Evolutionary conservation across 2,113 vertebrate species (phyloP).

Genomic region (Sceloporus tristichus): DNA sequence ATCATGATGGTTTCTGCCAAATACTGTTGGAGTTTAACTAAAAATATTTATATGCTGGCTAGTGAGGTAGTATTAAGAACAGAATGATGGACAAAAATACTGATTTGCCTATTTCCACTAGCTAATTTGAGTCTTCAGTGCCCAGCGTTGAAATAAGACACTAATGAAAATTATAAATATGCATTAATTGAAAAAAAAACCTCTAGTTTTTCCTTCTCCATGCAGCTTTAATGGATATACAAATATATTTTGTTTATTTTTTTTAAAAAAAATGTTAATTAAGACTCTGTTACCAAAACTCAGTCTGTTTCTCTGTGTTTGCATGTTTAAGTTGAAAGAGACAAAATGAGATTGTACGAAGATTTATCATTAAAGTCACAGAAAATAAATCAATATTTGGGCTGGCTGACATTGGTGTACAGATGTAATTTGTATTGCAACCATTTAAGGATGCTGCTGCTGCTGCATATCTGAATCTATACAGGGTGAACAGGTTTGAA

Average conservation of each 20-base stretch:
- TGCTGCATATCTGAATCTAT: constrained; percentile 8
- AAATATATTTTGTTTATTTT: constrained; percentile 15
- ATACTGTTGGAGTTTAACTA: constrained; percentile 45
- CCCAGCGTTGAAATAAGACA: neutral
- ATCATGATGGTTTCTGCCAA: constrained; percentile 27
- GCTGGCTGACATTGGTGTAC: constrained; percentile 31
- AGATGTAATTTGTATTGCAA: constrained; percentile 26
- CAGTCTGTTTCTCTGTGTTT: constrained; percentile 5
- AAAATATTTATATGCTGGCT: constrained; percentile 27
- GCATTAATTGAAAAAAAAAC: constrained; percentile 26
- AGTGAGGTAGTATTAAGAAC: neutral
- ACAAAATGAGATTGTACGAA: constrained; percentile 40
- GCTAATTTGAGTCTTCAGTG: constrained; percentile 11
- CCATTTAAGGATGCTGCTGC: constrained; percentile 24
- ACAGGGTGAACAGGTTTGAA: constrained; percentile 38
- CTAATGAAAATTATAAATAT: neutral
- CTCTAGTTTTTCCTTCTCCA: neutral
- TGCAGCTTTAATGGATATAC: constrained; percentile 4
- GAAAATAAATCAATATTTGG: constrained; percentile 54
- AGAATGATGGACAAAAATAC: constrained; percentile 7
- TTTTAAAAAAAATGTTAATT: constrained; percentile 15
- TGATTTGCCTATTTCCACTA: constrained; percentile 15
- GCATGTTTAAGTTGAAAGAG: constrained; percentile 30
- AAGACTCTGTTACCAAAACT: neutral
- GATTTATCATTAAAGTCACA: constrained; percentile 54